Percentiles rank a stretch among this genome's conserved stretches.
Evolutionary conservation across 1,140 invertebrate genomes (phyloP).

Genomic region (Ostrea denselamellosa): DNA sequence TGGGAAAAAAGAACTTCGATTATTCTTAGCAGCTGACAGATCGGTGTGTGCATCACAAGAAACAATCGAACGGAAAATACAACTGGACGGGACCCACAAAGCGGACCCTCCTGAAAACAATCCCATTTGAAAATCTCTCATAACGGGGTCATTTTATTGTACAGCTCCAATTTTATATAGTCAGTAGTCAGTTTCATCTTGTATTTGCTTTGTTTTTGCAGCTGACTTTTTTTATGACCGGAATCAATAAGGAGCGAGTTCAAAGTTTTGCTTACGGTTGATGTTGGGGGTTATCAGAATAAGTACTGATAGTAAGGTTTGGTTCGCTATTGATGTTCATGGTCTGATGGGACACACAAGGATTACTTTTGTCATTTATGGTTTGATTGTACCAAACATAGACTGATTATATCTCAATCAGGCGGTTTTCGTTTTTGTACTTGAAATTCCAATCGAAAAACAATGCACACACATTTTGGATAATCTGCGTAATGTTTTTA

Average conservation of each 20-base stretch:
- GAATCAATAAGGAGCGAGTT: slow-evolving; percentile 12
- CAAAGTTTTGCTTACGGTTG: slow-evolving; percentile 21
- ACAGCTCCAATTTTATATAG: too few relatives aligned
- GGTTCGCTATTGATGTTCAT: background rate
- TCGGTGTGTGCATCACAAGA: background rate
- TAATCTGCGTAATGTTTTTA: slow-evolving; percentile 1
- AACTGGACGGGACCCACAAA: background rate
- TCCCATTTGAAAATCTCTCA: background rate
- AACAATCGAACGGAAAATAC: background rate
- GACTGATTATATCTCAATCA: slow-evolving; percentile 3
- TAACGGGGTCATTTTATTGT: background rate
- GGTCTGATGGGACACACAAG: background rate
- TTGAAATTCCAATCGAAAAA: background rate
- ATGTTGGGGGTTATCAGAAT: background rate
- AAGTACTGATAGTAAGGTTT: slow-evolving; percentile 5
- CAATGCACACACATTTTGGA: slow-evolving; percentile 5
- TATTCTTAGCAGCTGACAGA: background rate
- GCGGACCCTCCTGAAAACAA: background rate
- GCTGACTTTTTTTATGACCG: background rate
- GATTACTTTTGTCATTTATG: slow-evolving; percentile 30
- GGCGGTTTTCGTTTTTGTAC: background rate
- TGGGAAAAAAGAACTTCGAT: slow-evolving; percentile 8
- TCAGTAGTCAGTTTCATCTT: background rate
- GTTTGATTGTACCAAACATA: slow-evolving; percentile 3
- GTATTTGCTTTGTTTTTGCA: background rate